A percentile compares a stretch with the other conserved stretches of the same genome.
Conservation (phyloP, 1,140 invertebrate species). For the Galendromus occidentalis region DNA sequence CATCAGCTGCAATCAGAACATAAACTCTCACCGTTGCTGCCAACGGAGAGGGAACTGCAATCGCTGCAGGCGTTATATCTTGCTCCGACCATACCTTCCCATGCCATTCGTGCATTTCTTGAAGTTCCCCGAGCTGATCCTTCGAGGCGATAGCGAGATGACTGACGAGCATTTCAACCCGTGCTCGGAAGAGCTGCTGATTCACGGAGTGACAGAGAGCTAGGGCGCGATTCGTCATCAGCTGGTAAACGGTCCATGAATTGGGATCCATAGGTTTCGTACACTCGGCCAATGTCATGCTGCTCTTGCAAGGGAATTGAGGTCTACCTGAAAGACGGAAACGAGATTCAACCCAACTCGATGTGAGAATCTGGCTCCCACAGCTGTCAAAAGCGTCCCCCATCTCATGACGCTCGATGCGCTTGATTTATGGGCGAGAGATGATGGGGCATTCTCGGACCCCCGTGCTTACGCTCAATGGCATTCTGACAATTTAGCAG, state of each 20-base stretch:
- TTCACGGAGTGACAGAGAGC: constrained; percentile 44
- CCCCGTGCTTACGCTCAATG: constrained; percentile 37
- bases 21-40: too few species aligned
- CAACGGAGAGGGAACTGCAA: too few species aligned
- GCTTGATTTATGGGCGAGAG: too few species aligned
- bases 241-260: constrained; percentile 48
- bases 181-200: constrained; percentile 41
- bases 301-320: constrained; percentile 13
- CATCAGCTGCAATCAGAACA: too few species aligned
- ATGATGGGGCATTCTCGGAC: too few species aligned
- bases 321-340: neutral
- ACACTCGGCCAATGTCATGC: constrained; percentile 37
- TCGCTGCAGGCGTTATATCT: too few species aligned
- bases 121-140: constrained; percentile 22
- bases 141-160: constrained; percentile 36
- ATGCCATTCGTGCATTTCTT: constrained; percentile 7
- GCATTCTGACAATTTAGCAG: constrained; percentile 46
- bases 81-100: neutral
- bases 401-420: too few species aligned
- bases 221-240: constrained; percentile 43
- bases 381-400: too few species aligned
- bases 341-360: neutral
- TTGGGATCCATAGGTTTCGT: constrained; percentile 43
- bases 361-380: neutral
- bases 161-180: constrained; percentile 45